phyloP scores from a whole-genome alignment of 2,888 invertebrate genomes.

The Synergus umbraculus region DNA sequence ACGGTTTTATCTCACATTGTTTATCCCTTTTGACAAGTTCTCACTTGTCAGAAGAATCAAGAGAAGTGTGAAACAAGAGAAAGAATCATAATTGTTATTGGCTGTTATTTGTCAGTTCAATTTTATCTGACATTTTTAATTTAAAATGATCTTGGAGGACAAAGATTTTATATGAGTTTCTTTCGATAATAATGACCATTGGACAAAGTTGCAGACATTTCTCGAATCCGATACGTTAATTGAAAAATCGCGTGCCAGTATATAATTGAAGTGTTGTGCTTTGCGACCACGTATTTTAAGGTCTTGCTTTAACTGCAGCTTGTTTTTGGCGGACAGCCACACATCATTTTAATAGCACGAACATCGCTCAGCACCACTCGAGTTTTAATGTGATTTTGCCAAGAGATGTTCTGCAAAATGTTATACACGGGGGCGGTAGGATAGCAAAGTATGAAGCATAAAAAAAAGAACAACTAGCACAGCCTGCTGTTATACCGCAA shows the following conservation, averaged over 20 bases:
- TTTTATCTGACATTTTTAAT: too few relatives aligned
- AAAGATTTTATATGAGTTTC: background rate
- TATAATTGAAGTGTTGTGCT: constrained; percentile 1
- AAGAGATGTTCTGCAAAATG: constrained; percentile 48
- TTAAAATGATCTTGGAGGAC: too few relatives aligned
- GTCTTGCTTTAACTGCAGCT: constrained; percentile 57
- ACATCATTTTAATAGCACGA: constrained; percentile 70
- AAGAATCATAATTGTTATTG: too few relatives aligned
- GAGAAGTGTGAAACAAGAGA: too few relatives aligned
- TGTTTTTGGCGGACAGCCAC: constrained; percentile 67
- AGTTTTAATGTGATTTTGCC: constrained; percentile 73
- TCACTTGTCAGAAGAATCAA: too few relatives aligned
- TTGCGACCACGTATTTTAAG: constrained; percentile 58
- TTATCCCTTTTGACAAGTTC: too few relatives aligned
- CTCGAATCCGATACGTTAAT: background rate
- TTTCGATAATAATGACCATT: too few relatives aligned
- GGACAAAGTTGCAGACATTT: too few relatives aligned
- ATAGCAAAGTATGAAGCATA: constrained; percentile 37
- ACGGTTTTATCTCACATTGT: too few relatives aligned
- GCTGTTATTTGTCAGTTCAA: too few relatives aligned
- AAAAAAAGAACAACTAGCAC: constrained; percentile 15
- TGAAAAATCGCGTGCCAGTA: constrained; percentile 2
- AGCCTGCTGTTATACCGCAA: constrained; percentile 52
- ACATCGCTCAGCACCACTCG: constrained; percentile 61
- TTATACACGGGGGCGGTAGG: constrained; percentile 46